Evolutionary conservation across 2,797 vertebrate genomes (phyloP), one percentile per base, ranked within the genome.

Genomic region (Silurus lanzhouensis): DNA sequence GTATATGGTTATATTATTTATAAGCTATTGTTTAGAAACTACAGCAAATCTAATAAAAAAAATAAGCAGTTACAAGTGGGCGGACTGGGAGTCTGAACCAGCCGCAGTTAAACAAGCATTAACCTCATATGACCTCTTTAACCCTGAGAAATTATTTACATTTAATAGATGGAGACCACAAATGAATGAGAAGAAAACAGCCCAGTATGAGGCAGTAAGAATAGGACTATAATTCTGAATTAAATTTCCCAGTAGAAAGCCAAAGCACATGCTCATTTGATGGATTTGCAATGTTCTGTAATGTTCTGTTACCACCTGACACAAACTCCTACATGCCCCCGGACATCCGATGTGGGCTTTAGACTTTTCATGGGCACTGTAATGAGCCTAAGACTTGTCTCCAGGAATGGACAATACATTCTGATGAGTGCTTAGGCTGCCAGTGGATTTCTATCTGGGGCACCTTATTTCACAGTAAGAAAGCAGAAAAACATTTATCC

Each of bases 211-310:
- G 61, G 20, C 1, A 64, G 22, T 9, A 60, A 3, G 38, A 63
- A 63, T n/a, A 20, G 6, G 76, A 63, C 63, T 79, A 63, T n/a
- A 46, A 15, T 64, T 38, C 52, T 25, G 9, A 38, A 81, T n/a
- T 85, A 88, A 76, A 63, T 52, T 79, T 74, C 60, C 71, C 74
- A 83, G 86, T 81, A 31, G 77, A 70, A 85, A 60, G 87, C 87
- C 85, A 86, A 84, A 71, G 70, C 67, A 64, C 77, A 82, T 75
- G 57, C 84, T 82, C 68, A 82, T 84, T 63, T 85, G 80, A 90
- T 88, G 61, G 82, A 83, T 84, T 81, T 85, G 84, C 60, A 83
- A 81, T 89, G 86, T 87, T 87, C 84, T 84, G 66, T 67, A 86
- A 89, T 80, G 64, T 48, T 88, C 84, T 80, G 63, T 86, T 72